Percentiles rank a stretch among this genome's conserved stretches.
Conservation (phyloP, 2,113 vertebrate species). For the Vanacampus margaritifer region DNA sequence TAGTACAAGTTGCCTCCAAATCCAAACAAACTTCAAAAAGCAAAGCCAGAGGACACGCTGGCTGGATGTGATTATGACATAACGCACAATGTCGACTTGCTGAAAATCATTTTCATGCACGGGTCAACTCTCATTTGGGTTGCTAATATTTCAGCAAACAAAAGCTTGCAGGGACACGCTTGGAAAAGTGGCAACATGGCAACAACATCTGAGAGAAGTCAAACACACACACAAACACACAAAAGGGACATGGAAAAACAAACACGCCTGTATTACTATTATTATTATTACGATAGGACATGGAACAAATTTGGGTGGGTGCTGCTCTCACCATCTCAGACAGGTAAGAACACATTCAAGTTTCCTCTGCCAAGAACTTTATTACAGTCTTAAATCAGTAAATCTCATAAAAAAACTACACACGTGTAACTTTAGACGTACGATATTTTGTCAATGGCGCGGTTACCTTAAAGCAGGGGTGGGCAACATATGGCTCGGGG, state of each 20-base stretch:
- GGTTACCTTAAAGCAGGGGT: neutral
- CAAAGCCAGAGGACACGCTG: neutral
- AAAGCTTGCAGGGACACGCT: constrained; percentile 27
- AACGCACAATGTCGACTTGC: neutral
- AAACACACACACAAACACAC: constrained; percentile 16
- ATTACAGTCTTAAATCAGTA: neutral
- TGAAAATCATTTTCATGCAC: constrained; percentile 13
- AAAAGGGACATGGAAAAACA: constrained; percentile 26
- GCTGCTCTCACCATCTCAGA: neutral
- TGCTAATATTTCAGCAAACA: constrained; percentile 27
- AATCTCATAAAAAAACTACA: neutral
- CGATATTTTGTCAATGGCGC: neutral
- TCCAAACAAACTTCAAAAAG: neutral
- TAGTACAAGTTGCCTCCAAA: neutral
- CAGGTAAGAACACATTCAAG: neutral
- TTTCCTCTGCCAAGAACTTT: neutral
- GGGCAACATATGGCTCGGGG: neutral
- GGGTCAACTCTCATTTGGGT: constrained; percentile 9
- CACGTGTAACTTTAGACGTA: neutral
- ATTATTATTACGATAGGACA: neutral
- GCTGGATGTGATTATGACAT: constrained; percentile 6
- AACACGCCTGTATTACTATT: constrained; percentile 19
- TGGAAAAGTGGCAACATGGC: constrained; percentile 46
- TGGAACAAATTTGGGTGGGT: constrained; percentile 8
- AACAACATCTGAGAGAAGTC: constrained; percentile 12